phyloP scores from a whole-genome alignment of 2,797 vertebrate species.

The Oreonectes daqikongensis region DNA sequence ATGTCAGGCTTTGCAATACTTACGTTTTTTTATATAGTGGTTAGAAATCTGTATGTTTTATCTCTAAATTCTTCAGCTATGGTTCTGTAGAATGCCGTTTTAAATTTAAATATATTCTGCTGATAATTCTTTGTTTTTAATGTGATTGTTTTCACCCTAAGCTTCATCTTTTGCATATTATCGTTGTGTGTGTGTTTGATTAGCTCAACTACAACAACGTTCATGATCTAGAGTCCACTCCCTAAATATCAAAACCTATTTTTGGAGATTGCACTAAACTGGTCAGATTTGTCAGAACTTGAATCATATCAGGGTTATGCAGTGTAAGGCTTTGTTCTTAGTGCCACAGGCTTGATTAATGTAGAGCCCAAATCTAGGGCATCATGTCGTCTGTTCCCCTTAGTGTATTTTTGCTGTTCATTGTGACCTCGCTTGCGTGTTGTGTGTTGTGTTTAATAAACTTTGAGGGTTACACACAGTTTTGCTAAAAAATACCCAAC shows the following conservation, averaged over 20 bases:
- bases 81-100: background rate
- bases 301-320: slow-evolving; percentile 2
- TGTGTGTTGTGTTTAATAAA: background rate
- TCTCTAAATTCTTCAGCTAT: background rate
- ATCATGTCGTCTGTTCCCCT: slow-evolving; percentile 21
- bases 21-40: background rate
- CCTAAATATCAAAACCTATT: background rate
- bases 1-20: background rate
- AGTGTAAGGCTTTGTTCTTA: slow-evolving; percentile 24
- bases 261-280: background rate
- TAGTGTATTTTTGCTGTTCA: slow-evolving; percentile 26
- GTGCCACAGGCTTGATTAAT: slow-evolving; percentile 48
- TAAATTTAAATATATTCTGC: background rate
- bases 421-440: slow-evolving; percentile 9
- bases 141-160: background rate
- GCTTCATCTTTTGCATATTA: background rate
- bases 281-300: background rate
- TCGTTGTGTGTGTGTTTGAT: background rate
- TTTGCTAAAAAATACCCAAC: too few species aligned
- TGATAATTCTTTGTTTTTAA: background rate
- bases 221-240: background rate
- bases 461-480: too few species aligned
- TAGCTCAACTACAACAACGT: background rate
- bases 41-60: too few species aligned
- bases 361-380: slow-evolving; percentile 49